Conservation (phyloP, 2,888 invertebrate genomes). For the Rhogogaster chlorosoma region DNA sequence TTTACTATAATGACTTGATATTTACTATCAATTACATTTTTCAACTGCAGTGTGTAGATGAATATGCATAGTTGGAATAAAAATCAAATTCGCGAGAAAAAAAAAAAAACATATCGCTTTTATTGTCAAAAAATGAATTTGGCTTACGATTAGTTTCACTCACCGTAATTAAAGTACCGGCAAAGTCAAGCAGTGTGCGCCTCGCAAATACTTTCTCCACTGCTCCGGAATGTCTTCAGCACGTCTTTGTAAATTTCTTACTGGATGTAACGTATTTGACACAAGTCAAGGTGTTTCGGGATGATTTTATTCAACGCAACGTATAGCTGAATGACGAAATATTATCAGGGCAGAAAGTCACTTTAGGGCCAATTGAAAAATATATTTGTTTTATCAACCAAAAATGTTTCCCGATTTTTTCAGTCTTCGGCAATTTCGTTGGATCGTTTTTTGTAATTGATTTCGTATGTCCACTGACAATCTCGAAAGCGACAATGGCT, state of each 20-base stretch:
- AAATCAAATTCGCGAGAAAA: too few relatives aligned
- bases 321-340: neutral
- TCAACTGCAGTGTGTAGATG: neutral
- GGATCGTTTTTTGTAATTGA: neutral
- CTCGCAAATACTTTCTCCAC: slow-evolving; percentile 42
- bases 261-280: neutral
- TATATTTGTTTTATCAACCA: neutral
- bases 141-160: slow-evolving; percentile 69
- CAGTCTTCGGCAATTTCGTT: neutral
- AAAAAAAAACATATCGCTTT: neutral
- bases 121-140: neutral
- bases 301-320: neutral
- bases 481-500: neutral
- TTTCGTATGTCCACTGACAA: neutral
- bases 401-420: neutral
- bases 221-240: slow-evolving; percentile 13
- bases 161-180: slow-evolving; percentile 68
- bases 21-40: neutral
- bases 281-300: neutral
- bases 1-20: neutral
- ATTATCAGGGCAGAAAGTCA: neutral
- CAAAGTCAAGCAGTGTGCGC: slow-evolving; percentile 56
- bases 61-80: neutral
- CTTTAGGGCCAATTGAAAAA: neutral
- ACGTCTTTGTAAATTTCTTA: slow-evolving; percentile 1